phyloP scores from a whole-genome alignment of 2,113 vertebrate species.

The Dasyornis broadbenti region DNA sequence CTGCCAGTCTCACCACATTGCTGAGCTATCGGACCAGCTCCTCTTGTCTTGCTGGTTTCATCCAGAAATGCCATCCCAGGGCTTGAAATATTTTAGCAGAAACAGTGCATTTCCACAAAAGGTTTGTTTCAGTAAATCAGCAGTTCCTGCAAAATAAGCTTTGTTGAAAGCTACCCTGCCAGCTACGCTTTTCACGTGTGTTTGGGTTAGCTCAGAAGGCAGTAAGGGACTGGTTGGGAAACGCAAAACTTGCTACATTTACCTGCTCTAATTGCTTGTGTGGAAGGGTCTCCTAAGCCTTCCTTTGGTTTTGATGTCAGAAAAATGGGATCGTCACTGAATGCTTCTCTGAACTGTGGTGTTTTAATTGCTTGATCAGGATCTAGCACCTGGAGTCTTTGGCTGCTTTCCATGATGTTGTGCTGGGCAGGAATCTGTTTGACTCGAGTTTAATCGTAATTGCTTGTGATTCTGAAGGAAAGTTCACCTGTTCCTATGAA shows the following conservation, averaged over 20 bases:
- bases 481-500: not conserved
- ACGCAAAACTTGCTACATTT: not conserved
- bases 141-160: not conserved
- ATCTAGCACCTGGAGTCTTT: not conserved
- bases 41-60: not conserved
- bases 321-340: not conserved
- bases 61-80: not conserved
- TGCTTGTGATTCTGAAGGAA: not conserved
- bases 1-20: not conserved
- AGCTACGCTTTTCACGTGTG: accelerated
- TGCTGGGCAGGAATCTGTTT: not conserved
- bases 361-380: not conserved
- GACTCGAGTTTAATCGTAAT: not conserved
- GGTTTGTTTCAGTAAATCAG: not conserved
- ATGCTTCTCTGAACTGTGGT: not conserved
- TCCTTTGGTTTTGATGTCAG: not conserved
- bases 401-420: not conserved
- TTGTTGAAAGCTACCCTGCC: not conserved
- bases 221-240: not conserved
- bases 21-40: not conserved
- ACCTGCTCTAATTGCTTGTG: not conserved
- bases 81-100: not conserved
- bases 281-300: not conserved
- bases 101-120: accelerated
- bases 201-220: not conserved